These are phyloP conservation scores for Pteronotus mesoamericanus DNA, from an alignment of 2,797 vertebrate species.

Conservation along the genomic window DNA sequence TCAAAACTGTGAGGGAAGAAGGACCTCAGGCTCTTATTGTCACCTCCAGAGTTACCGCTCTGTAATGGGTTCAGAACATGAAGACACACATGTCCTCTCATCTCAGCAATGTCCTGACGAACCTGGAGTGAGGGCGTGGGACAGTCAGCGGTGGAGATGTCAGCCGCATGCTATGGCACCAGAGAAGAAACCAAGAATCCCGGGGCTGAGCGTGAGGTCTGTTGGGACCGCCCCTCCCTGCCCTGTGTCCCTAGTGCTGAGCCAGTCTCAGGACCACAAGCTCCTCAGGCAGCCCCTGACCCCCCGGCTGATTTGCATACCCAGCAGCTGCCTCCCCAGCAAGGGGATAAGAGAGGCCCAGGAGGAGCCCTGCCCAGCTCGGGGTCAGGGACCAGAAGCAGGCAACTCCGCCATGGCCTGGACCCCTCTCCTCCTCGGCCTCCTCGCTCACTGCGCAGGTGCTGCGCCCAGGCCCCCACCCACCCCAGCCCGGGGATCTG, in stretches of 20 bases:
- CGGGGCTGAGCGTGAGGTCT: accelerated
- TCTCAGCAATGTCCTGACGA: too few relatives aligned
- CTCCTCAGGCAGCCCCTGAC: background rate
- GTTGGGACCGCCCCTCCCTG: accelerated
- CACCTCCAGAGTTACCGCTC: background rate
- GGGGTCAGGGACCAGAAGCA: background rate
- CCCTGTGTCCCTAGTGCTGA: background rate
- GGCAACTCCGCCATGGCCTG: background rate
- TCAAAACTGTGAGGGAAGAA: too few relatives aligned
- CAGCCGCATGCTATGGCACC: accelerated
- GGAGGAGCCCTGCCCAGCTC: background rate
- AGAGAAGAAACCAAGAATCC: background rate
- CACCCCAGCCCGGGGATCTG: background rate
- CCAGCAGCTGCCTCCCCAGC: background rate
- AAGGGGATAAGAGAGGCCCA: background rate
- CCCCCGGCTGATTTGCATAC: background rate
- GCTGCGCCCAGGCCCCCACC: background rate
- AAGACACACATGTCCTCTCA: background rate
- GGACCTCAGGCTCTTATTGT: accelerated
- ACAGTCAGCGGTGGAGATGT: accelerated
- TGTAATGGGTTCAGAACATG: background rate
- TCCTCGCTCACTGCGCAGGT: background rate
- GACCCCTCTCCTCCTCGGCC: background rate
- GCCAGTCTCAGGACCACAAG: too few relatives aligned
- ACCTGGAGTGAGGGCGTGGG: background rate